A percentile compares a stretch with the other conserved stretches of the same genome.
Conservation (phyloP, 2,888 invertebrate genomes). For the Acanthosepion esculentum region DNA sequence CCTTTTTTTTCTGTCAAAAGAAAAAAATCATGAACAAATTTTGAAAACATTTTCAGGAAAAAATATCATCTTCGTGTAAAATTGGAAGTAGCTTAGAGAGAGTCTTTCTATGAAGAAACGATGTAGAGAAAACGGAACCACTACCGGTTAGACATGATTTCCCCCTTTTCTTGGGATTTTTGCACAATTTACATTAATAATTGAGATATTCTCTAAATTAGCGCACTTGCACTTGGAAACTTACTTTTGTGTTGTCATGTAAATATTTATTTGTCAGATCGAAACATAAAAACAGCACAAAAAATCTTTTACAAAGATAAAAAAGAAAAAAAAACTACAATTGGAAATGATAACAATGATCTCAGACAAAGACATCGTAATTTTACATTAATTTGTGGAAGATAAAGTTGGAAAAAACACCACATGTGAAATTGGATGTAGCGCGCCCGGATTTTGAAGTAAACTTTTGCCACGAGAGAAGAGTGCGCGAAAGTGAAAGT, state of each 20-base stretch:
- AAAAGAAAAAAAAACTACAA: background rate
- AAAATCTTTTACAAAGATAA: background rate
- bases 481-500: constrained; percentile 44
- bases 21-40: too few species aligned
- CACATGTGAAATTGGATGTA: background rate
- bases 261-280: background rate
- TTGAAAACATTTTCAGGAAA: background rate
- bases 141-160: background rate
- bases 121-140: background rate
- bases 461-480: constrained; percentile 9
- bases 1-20: too few species aligned
- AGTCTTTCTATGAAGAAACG: background rate
- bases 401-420: background rate
- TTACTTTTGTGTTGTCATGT: background rate
- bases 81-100: background rate
- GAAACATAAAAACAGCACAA: background rate
- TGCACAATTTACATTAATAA: background rate
- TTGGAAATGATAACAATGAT: background rate
- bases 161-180: background rate
- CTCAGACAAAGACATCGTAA: background rate
- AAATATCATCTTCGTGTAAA: background rate
- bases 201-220: background rate
- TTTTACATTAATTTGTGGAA: background rate
- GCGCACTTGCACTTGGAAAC: background rate
- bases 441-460: background rate